Conservation (phyloP, 1,140 invertebrate genomes). For the Meloidogyne exigua region DNA sequence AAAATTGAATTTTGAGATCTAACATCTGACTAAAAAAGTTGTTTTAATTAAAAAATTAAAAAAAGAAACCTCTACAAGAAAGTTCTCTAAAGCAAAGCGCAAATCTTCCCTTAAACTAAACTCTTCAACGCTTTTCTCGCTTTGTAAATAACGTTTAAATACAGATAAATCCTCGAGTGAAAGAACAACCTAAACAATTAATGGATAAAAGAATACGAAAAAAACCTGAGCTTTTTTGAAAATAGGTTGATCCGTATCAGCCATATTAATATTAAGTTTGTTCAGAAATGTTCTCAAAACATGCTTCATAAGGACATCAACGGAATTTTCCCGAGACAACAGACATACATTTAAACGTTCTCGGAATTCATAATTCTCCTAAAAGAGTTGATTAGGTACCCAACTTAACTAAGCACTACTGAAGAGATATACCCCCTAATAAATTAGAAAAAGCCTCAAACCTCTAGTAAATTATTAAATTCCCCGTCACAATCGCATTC, state of each 20-base stretch:
- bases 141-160: conserved; percentile 32
- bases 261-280: conserved; percentile 32
- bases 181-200: conserved; percentile 22
- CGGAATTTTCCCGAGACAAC: conserved; percentile 33
- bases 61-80: conserved; percentile 37
- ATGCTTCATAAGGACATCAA: conserved; percentile 49
- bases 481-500: conserved; percentile 14
- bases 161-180: conserved; percentile 28
- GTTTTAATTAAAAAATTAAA: conserved; percentile 5
- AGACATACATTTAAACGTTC: not conserved
- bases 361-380: conserved; percentile 28
- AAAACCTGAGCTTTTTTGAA: conserved; percentile 36
- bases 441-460: not conserved
- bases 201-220: not conserved
- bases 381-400: too few relatives aligned
- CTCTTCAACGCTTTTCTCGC: conserved; percentile 34
- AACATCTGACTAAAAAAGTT: conserved; percentile 12
- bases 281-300: conserved; percentile 36
- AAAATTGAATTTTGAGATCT: conserved; percentile 38
- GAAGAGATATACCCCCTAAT: conserved; percentile 22
- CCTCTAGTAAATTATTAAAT: conserved; percentile 29
- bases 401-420: too few relatives aligned
- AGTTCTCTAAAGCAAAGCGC: conserved; percentile 41
- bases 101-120: conserved; percentile 41
- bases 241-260: not conserved